Base-by-base conservation (phyloP, 2,113 vertebrate species). In the Melospiza melodia region DNA sequence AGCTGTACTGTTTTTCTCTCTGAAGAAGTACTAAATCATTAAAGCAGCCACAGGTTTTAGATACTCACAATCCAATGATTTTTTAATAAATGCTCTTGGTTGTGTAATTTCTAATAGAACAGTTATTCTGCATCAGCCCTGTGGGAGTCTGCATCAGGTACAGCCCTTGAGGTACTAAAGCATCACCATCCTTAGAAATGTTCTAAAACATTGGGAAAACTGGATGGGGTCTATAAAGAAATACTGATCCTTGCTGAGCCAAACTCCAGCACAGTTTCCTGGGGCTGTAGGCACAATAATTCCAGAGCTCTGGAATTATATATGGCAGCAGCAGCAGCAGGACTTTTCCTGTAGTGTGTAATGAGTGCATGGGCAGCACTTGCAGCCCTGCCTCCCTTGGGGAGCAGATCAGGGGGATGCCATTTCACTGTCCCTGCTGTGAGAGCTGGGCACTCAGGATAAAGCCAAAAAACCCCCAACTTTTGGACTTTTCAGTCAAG, bases 291-390 rank as follows among this genome's bases (percentile, higher is more conserved):
- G 49, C 20, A 54, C 0, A 0, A 44, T 52, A 58, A n/a, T 80
- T 96, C 74, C 62, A 66, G 58, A 82, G 17, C 13, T 89, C 66
- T 91, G 76, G 13, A 59, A 59, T 59, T 35, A 11, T 12, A 12
- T 1, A 1, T 10, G 44, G 54, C 52, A 65, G 35, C 71, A 63
- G 35, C 71, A 63, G 46, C 75, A 75, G 46, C 8, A 84, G 63
- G 28, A 20, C 16, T 17, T 67, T 46, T 63, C 48, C 54, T 82
- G 44, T 21, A 41, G 24, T 6, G 6, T 30, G 25, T 73, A 17
- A 51, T 19, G 63, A 54, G 39, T 5, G 15, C 37, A 37, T 0
- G 5, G 63, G 25, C 54, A 80, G 2, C 2, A 3, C 35, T 18
- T 27, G 54, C 77, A 66, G 61, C 21, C 31, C 71, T 51, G 41